Conservation (phyloP, 1,140 invertebrate species). For the Trissolcus basalis region DNA sequence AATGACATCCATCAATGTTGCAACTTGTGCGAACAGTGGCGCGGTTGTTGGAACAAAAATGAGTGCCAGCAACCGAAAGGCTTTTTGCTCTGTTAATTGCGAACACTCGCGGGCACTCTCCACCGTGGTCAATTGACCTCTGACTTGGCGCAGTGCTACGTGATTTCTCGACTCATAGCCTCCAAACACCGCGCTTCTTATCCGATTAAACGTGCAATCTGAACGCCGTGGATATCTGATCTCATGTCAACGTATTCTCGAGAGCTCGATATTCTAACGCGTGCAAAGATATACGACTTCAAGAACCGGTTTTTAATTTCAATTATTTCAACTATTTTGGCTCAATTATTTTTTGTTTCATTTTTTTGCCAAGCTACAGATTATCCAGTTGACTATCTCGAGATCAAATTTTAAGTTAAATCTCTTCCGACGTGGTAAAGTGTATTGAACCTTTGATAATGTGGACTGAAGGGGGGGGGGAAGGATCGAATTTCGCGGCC, state of each 20-base stretch:
- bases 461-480: no score
- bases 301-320: conserved; percentile 28
- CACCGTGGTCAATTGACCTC: conserved; percentile 57
- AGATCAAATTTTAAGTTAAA: no score
- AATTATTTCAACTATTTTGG: no score
- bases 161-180: conserved; percentile 45
- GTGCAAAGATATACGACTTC: conserved; percentile 5
- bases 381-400: no score
- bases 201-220: conserved; percentile 62
- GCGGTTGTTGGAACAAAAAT: neutral
- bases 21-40: neutral
- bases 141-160: conserved; percentile 48
- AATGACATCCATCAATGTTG: no score
- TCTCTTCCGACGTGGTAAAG: no score
- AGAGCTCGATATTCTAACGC: conserved; percentile 40
- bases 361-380: no score
- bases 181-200: conserved; percentile 46
- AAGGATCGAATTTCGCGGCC: no score
- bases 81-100: conserved; percentile 50
- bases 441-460: no score
- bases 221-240: conserved; percentile 55
- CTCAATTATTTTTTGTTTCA: conserved; percentile 20
- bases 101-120: conserved; percentile 47
- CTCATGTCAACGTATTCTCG: conserved; percentile 58
- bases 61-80: conserved; percentile 6